Evolutionary conservation across 2,797 vertebrate species (phyloP), one percentile per base, ranked within the genome.

Genomic region (Poeciliopsis turneri): DNA sequence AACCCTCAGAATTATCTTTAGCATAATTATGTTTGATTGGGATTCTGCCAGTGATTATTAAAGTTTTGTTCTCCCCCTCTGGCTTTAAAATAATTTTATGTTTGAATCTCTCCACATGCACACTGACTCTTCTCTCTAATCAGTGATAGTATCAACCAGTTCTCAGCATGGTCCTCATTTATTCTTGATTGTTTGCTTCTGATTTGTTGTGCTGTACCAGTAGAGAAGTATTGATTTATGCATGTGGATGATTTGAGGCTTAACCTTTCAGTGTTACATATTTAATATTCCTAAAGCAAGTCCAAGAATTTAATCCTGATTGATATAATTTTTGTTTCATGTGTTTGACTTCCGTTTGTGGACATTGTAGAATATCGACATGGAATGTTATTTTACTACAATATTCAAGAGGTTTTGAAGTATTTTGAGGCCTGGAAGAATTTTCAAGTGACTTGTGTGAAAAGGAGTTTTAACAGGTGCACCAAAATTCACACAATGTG

Each of bases 1-100:
- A 66, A 47, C 0, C 9, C 70, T 30, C n/a, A 72, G n/a, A 46
- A 72, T 47, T 72, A 49, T 47, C 45, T 46, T 46, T 45, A 72
- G 70, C 70, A 49, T 72, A 72, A 72, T 72, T 72, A 72, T 33
- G 30, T 72, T 72, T 72, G 70, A 72, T 72, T 72, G 70, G n/a
- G 28, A 49, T 72, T 28, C 28, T 45, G 45, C 70, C 45, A 72
- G 45, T 72, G 43, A 72, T 72, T 72, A 28, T 66, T 66, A 66
- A 36, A 39, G 8, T 23, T 66, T 23, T 66, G 47, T 18, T 15
- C 45, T n/a, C 45, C 43, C 41, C 41, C 70, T 47, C 70, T 49
- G 45, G 45, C 33, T 49, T 72, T 49, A 18, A 66, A 72, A 28
- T 72, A 46, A 33, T 72, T 47, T 72, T 10, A 47, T 72, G 70